Percentiles rank a stretch among this genome's conserved stretches.
These are phyloP conservation scores for Cheilosia scutellata DNA, from an alignment of 2,888 invertebrate genomes.

Conservation along the genomic window DNA sequence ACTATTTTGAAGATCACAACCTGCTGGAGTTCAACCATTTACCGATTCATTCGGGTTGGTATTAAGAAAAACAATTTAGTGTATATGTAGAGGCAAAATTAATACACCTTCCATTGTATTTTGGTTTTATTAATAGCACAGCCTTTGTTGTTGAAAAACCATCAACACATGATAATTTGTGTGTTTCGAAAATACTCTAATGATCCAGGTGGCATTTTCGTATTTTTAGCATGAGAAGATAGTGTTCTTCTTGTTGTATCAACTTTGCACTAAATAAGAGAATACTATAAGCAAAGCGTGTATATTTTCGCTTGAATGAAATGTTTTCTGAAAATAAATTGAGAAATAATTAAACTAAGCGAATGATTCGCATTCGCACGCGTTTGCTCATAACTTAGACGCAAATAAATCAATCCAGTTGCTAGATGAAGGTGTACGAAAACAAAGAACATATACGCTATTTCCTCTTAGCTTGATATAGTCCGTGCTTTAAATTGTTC, in stretches of 20 bases:
- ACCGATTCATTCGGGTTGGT: slow-evolving; percentile 35
- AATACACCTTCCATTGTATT: slow-evolving; percentile 23
- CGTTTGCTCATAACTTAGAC: background rate
- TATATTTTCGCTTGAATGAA: slow-evolving; percentile 35
- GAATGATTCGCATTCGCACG: background rate
- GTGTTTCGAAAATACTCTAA: slow-evolving; percentile 52
- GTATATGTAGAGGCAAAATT: slow-evolving; percentile 6
- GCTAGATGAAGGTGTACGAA: background rate
- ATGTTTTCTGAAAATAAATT: slow-evolving; percentile 23
- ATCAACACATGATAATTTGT: slow-evolving; percentile 39
- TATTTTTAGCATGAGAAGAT: slow-evolving; percentile 53
- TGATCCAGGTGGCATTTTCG: slow-evolving; percentile 57
- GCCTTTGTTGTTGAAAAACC: slow-evolving; percentile 39
- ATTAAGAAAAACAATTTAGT: slow-evolving; percentile 16
- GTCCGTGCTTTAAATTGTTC: too few species aligned
- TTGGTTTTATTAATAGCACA: slow-evolving; percentile 46
- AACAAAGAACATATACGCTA: too few species aligned
- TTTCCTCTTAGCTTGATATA: too few species aligned
- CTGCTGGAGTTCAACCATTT: slow-evolving; percentile 45
- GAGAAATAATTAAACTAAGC: background rate
- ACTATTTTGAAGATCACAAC: slow-evolving; percentile 61
- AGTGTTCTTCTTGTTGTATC: slow-evolving; percentile 34
- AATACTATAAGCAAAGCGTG: slow-evolving; percentile 9
- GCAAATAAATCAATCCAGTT: background rate
- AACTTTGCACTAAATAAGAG: slow-evolving; percentile 28